These are phyloP conservation scores for Resseliella maxima DNA, from an alignment of 2,888 invertebrate species.

Conservation along the genomic window DNA sequence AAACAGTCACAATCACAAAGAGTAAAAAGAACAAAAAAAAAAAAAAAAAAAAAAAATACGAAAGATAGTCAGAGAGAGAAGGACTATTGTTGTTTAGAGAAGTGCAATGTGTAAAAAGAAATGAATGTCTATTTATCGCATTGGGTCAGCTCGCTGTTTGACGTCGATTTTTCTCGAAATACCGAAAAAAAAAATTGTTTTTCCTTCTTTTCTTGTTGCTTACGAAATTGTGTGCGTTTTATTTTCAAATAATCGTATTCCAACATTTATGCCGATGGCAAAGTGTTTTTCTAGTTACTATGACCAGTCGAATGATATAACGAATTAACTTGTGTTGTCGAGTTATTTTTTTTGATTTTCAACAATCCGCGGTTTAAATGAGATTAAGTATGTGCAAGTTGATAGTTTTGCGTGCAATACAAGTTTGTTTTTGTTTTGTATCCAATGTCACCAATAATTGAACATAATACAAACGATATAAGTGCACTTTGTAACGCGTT, in stretches of 20 bases:
- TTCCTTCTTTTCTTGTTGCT: too few species aligned
- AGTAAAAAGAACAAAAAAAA: too few species aligned
- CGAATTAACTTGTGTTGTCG: neutral
- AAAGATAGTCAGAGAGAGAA: too few species aligned
- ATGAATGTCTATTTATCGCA: neutral
- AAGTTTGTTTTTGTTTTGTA: conserved; percentile 1
- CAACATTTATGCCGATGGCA: too few species aligned
- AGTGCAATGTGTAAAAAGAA: neutral
- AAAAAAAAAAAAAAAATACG: too few species aligned
- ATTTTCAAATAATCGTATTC: neutral
- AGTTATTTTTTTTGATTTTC: neutral
- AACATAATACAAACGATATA: neutral
- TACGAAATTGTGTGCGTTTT: neutral
- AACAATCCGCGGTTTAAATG: neutral
- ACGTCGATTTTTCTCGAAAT: neutral
- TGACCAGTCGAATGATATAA: neutral
- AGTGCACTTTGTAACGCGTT: neutral
- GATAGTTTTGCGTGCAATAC: too few species aligned
- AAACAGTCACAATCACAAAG: too few species aligned
- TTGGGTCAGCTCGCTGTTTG: neutral
- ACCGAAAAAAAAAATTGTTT: neutral
- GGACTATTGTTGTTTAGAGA: neutral
- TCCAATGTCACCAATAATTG: conserved; percentile 26
- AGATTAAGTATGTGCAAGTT: too few species aligned
- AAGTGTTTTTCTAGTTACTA: too few species aligned